Percentiles rank a stretch among this genome's conserved stretches.
Evolutionary conservation across 2,797 vertebrate genomes (phyloP).

Genomic region (Mallotus villosus): DNA sequence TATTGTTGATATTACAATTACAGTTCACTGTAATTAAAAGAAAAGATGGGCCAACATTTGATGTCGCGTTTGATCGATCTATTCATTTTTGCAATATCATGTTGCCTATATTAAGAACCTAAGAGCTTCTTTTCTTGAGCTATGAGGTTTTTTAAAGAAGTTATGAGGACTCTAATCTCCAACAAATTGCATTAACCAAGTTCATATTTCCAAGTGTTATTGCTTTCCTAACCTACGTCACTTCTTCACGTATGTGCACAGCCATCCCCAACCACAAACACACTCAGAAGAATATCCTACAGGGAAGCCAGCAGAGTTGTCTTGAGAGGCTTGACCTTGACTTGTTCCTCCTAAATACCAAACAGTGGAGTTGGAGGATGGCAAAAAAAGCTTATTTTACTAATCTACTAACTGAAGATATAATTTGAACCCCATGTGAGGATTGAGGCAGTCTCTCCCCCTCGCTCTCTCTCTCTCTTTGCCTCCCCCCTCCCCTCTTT

Average conservation of each 20-base stretch:
- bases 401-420: constrained; percentile 54
- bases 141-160: too few relatives aligned
- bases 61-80: too few relatives aligned
- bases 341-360: constrained; percentile 49
- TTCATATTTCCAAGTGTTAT: too few relatives aligned
- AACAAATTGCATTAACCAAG: too few relatives aligned
- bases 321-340: constrained; percentile 59
- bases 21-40: not conserved
- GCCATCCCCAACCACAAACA: constrained; percentile 27
- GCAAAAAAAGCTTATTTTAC: constrained; percentile 59
- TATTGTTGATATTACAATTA: not conserved
- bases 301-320: constrained; percentile 41
- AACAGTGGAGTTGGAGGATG: constrained; percentile 47
- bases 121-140: too few relatives aligned
- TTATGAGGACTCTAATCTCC: too few relatives aligned
- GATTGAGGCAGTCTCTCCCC: constrained; percentile 7
- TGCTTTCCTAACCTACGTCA: too few relatives aligned
- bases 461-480: constrained; percentile 12
- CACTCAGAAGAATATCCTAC: constrained; percentile 38
- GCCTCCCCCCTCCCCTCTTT: not conserved
- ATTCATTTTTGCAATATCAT: too few relatives aligned
- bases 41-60: too few relatives aligned
- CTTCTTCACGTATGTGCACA: too few relatives aligned
- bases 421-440: constrained; percentile 41
- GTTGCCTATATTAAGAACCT: too few relatives aligned